Conservation (phyloP, 2,888 invertebrate genomes). For the Oligia fasciuncula region DNA sequence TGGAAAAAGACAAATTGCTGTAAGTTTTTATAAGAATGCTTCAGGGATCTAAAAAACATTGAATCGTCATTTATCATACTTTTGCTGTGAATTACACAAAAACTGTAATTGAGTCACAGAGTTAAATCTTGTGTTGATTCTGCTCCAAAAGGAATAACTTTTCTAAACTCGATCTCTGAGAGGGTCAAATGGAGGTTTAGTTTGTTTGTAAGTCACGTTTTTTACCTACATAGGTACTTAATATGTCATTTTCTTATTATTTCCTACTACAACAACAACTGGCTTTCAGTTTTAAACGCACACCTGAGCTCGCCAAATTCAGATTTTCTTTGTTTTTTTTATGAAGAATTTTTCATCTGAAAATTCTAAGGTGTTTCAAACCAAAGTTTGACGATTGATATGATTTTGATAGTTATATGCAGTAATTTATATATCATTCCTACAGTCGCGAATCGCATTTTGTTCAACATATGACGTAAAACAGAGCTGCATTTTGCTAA, state of each 20-base stretch:
- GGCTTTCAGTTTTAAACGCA: not conserved
- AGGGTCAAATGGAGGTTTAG: not conserved
- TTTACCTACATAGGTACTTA: not conserved
- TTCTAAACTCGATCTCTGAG: not conserved
- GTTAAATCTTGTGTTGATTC: not conserved
- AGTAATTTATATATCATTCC: too few species aligned
- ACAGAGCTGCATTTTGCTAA: too few species aligned
- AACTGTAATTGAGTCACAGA: not conserved
- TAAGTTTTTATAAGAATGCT: slow-evolving; percentile 1
- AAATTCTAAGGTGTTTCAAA: too few species aligned
- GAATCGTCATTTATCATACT: not conserved
- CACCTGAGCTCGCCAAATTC: too few species aligned
- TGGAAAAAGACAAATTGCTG: slow-evolving; percentile 1
- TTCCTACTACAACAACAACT: too few species aligned
- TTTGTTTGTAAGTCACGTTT: not conserved
- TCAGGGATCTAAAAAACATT: not conserved
- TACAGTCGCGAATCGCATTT: too few species aligned
- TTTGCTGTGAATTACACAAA: not conserved
- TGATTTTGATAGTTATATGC: too few species aligned
- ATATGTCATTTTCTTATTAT: not conserved
- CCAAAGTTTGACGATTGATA: too few species aligned
- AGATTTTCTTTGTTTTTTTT: too few species aligned
- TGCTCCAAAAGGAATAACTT: not conserved
- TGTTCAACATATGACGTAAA: too few species aligned
- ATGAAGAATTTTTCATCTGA: too few species aligned